phyloP scores from a whole-genome alignment of 2,113 vertebrate species.

The Bufo gargarizans region DNA sequence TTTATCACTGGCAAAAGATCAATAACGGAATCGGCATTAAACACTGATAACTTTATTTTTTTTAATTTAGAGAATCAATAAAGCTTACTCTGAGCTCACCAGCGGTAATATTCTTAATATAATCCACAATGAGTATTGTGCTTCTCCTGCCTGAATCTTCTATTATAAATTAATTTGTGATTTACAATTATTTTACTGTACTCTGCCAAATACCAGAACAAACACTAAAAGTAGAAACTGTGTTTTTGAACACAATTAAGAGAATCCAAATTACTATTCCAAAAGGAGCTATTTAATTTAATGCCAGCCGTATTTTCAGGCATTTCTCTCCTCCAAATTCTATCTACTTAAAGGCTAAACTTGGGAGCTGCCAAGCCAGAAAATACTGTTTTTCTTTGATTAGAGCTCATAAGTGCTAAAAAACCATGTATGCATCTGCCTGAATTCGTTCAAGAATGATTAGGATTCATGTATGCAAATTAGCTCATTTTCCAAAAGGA shows the following conservation, averaged over 20 bases:
- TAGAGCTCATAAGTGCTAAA: slow-evolving; percentile 15
- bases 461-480: neutral
- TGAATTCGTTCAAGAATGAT: neutral
- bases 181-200: slow-evolving; percentile 35
- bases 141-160: neutral
- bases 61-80: slow-evolving; percentile 49
- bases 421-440: slow-evolving; percentile 1
- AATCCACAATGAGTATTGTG: neutral
- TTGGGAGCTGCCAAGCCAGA: slow-evolving; percentile 26
- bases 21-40: slow-evolving; percentile 42
- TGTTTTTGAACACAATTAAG: slow-evolving; percentile 18
- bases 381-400: slow-evolving; percentile 30
- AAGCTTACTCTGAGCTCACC: neutral
- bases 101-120: slow-evolving; percentile 20
- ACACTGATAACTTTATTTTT: slow-evolving; percentile 33
- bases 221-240: slow-evolving; percentile 19
- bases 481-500: neutral
- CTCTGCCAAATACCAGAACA: slow-evolving; percentile 13
- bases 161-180: slow-evolving; percentile 17
- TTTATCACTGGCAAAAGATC: slow-evolving; percentile 40
- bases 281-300: slow-evolving; percentile 9
- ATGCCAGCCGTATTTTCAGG: neutral
- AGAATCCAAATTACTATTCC: slow-evolving; percentile 15
- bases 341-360: neutral
- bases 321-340: neutral